Evolutionary conservation across 2,888 invertebrate genomes (phyloP), one percentile per base, ranked within the genome.

Genomic region (Osedax fenrisi): DNA sequence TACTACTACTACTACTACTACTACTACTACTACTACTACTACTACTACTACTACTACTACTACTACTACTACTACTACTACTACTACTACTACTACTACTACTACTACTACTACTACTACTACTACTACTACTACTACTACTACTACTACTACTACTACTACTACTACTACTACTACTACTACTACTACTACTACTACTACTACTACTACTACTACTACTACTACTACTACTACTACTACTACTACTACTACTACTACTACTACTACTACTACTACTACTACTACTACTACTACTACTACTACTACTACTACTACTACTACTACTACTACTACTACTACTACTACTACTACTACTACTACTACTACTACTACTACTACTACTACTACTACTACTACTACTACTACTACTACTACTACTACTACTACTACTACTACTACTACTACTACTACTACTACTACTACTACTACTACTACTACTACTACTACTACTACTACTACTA

Each of bases 1-100:
- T 72, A 72, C 72, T 72, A 72, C 72, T 72, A 72, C 72, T 72
- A 72, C 72, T 72, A 72, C 72, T 72, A 72, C 72, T 72, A 72
- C 72, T 72, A 72, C 72, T 72, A 72, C 72, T 72, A 72, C 72
- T 68, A 66, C 21, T 21, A 21, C 41, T 23, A 22, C n/a, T 17
- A 13, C 41, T 72, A 62, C 72, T 72, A 72, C 72, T 72, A 72
- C 72, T 72, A 72, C 72, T 72, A 72, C 72, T 72, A 72, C 72
- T 72, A 72, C 72, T 72, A 72, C 72, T 72, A 72, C 72, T 72
- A 72, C 72, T 72, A 72, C 72, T 72, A 72, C 72, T 68, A 66
- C 21, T 21, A 21, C 41, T 23, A 22, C n/a, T 17, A 13, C 41
- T 72, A 62, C 72, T 72, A 72, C 72, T 72, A 72, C 72, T 72